phyloP scores from a whole-genome alignment of 2,113 vertebrate genomes.

The Brachyistius frenatus region DNA sequence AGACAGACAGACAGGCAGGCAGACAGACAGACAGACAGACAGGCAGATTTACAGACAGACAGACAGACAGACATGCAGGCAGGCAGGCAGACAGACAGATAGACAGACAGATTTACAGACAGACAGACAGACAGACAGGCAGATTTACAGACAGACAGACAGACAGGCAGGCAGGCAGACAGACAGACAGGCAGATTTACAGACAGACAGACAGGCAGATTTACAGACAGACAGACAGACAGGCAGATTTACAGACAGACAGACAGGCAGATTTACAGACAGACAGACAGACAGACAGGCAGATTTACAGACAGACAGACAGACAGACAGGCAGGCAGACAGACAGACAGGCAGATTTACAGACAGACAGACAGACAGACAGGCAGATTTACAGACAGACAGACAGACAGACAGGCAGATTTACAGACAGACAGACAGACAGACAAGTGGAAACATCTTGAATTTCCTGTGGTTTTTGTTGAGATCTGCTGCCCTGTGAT shows the following conservation, averaged over 20 bases:
- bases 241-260: no score
- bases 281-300: no score
- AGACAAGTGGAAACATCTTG: constrained; percentile 12
- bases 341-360: neutral
- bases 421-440: neutral
- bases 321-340: neutral
- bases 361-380: neutral
- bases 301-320: neutral
- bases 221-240: no score
- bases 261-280: no score
- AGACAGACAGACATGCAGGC: neutral
- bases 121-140: neutral
- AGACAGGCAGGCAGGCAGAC: neutral
- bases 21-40: no score
- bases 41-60: neutral
- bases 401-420: neutral
- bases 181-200: neutral
- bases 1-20: no score
- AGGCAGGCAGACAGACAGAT: neutral
- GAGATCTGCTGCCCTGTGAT: constrained; percentile 30
- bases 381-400: no score
- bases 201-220: no score
- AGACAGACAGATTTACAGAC: neutral
- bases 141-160: neutral
- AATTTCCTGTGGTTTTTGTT: constrained; percentile 49